These are phyloP conservation scores for Spea hammondii DNA, from an alignment of 2,797 vertebrate genomes.

Conservation along the genomic window DNA sequence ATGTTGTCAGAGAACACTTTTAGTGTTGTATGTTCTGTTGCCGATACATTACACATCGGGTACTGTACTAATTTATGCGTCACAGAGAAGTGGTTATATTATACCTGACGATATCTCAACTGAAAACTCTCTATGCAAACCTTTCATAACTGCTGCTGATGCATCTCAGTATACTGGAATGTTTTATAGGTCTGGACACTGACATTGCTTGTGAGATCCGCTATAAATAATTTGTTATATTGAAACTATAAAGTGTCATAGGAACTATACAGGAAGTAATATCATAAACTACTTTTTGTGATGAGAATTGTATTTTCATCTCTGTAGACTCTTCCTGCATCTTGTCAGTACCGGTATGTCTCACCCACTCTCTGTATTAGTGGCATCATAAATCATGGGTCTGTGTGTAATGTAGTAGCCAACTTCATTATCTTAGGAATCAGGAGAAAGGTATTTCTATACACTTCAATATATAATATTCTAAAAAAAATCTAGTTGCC, in stretches of 20 bases:
- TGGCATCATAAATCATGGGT: too few relatives aligned
- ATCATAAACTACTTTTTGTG: neutral
- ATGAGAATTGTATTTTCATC: too few relatives aligned
- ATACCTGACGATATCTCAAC: conserved; percentile 16
- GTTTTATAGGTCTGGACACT: conserved; percentile 29
- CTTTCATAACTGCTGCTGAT: conserved; percentile 4
- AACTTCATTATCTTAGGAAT: too few relatives aligned
- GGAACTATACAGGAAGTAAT: conserved; percentile 19
- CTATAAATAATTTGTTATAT: conserved; percentile 24
- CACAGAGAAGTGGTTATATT: conserved; percentile 15
- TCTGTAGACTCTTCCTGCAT: too few relatives aligned
- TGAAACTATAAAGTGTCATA: conserved; percentile 28
- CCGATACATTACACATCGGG: conserved; percentile 20
- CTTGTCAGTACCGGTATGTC: too few relatives aligned
- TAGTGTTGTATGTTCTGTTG: neutral
- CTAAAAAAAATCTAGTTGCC: too few relatives aligned
- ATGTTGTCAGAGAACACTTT: too few relatives aligned
- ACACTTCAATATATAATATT: too few relatives aligned
- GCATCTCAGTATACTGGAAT: conserved; percentile 2
- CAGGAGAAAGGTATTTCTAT: too few relatives aligned
- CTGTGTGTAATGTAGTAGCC: too few relatives aligned
- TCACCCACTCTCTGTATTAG: too few relatives aligned
- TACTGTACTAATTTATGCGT: neutral
- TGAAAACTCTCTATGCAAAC: neutral
- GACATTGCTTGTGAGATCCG: conserved; percentile 21